phyloP scores from a whole-genome alignment of 2,113 vertebrate species.

The Scalopus aquaticus region DNA sequence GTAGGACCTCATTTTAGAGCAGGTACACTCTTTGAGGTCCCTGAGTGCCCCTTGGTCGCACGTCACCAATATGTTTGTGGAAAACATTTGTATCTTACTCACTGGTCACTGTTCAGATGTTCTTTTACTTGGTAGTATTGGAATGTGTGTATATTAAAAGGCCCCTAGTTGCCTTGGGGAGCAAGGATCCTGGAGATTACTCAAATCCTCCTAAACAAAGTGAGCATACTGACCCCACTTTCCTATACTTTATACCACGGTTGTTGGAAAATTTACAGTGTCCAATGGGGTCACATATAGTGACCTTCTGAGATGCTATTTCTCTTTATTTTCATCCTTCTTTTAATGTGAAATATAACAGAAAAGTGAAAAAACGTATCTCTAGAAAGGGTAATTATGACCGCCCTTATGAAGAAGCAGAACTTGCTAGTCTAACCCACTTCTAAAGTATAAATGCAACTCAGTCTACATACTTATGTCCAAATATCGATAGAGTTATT shows the following conservation, averaged over 20 bases:
- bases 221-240: neutral
- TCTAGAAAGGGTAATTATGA: neutral
- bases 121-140: neutral
- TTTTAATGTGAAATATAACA: slow-evolving; percentile 32
- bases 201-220: neutral
- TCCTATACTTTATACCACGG: neutral
- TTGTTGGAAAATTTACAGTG: neutral
- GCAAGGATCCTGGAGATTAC: neutral
- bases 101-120: neutral
- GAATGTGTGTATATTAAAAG: neutral
- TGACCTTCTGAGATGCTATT: neutral
- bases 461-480: neutral
- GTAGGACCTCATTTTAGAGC: no score
- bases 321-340: neutral
- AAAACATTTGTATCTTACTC: neutral
- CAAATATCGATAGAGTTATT: neutral
- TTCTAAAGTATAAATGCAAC: neutral
- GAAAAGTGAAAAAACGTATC: neutral
- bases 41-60: no score
- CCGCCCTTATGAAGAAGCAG: slow-evolving; percentile 15
- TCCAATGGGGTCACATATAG: neutral
- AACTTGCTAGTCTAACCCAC: neutral
- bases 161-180: neutral
- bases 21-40: no score
- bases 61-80: neutral